Evolutionary conservation across 2,113 vertebrate species (phyloP).

Genomic region (Hucho hucho): DNA sequence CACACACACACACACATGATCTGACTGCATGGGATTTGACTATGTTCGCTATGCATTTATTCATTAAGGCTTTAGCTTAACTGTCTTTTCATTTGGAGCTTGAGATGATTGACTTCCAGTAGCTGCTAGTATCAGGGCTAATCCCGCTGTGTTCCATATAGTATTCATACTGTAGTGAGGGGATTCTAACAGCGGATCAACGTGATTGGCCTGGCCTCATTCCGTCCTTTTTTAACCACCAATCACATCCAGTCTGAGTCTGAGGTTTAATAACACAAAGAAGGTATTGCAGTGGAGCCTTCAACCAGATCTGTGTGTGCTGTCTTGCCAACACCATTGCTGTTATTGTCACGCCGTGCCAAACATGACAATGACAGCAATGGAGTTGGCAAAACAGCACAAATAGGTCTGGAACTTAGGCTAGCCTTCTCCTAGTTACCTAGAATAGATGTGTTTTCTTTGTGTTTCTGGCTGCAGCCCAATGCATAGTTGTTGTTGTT

Average conservation of each 20-base stretch:
- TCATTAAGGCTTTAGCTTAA: constrained; percentile 54
- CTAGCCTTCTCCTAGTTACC: background rate
- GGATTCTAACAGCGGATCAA: constrained; percentile 28
- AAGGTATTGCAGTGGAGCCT: background rate
- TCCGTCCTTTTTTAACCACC: constrained; percentile 1
- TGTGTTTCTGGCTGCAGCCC: background rate
- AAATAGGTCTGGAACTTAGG: too few species aligned
- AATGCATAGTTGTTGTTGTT: background rate
- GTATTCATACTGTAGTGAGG: constrained; percentile 22
- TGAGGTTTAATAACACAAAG: constrained; percentile 1
- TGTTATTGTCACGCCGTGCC: too few species aligned
- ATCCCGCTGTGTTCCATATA: constrained; percentile 42
- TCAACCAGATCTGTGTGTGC: background rate
- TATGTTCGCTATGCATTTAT: constrained; percentile 53
- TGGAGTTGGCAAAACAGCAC: too few species aligned
- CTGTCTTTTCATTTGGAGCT: constrained; percentile 30
- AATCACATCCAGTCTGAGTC: background rate
- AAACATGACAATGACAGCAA: too few species aligned
- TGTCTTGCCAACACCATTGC: too few species aligned
- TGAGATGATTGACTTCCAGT: constrained; percentile 49
- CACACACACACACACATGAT: background rate
- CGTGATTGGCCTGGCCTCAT: constrained; percentile 23
- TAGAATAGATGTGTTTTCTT: background rate
- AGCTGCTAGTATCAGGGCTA: constrained; percentile 39
- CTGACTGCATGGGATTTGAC: constrained; percentile 28